phyloP scores from a whole-genome alignment of 2,797 vertebrate genomes.

The Aplochiton taeniatus region DNA sequence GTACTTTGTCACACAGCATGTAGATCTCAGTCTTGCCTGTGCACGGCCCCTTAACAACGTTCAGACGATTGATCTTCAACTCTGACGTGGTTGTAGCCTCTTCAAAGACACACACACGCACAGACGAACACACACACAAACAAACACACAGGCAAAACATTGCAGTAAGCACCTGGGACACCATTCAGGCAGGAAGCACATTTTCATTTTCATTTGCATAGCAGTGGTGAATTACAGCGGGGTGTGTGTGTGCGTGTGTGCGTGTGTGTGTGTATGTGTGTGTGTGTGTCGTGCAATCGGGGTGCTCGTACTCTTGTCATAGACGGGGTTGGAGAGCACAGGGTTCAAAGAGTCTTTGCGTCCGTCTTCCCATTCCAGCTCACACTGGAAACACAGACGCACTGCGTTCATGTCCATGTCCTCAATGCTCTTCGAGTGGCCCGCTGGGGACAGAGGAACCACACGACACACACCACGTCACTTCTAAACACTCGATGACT shows the following conservation, averaged over 20 bases:
- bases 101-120: constrained; percentile 47
- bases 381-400: constrained; percentile 91
- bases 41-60: constrained; percentile 81
- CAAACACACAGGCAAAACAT: too few relatives aligned
- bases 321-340: constrained; percentile 88
- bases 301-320: constrained; percentile 87
- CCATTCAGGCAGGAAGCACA: constrained; percentile 22
- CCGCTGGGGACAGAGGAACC: constrained; percentile 68
- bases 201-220: constrained; percentile 13
- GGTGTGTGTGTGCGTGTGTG: not conserved
- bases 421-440: constrained; percentile 89
- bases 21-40: constrained; percentile 87
- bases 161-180: not conserved
- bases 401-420: constrained; percentile 97
- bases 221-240: not conserved
- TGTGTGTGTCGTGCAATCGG: not conserved
- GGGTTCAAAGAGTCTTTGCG: constrained; percentile 76
- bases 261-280: not conserved
- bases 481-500: not conserved
- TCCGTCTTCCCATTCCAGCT: constrained; percentile 77
- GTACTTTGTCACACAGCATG: constrained; percentile 93
- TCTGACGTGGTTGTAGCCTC: constrained; percentile 92
- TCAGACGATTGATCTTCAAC: constrained; percentile 87
- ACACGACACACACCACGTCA: not conserved
- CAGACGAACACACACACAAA: constrained; percentile 1